Evolutionary conservation across 2,113 vertebrate genomes (phyloP).

Genomic region (Dendrocopos noguchii): DNA sequence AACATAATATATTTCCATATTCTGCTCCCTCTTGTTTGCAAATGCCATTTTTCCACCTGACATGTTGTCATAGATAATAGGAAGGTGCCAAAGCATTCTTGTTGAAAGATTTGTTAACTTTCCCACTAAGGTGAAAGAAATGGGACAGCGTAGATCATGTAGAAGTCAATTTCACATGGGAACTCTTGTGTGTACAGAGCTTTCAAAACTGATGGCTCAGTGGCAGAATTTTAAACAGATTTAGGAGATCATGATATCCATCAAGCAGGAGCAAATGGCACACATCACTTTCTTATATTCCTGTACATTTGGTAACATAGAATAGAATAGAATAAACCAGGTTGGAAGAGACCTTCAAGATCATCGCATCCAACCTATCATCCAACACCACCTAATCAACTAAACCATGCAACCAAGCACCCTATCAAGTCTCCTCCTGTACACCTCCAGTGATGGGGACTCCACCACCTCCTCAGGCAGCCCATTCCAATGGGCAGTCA

Average conservation of each 20-base stretch:
- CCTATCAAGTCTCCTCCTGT: too few species aligned
- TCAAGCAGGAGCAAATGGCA: background rate
- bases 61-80: conserved; percentile 5
- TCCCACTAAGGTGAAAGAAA: background rate
- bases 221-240: background rate
- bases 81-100: conserved; percentile 17
- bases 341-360: too few species aligned
- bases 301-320: background rate
- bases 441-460: too few species aligned
- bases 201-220: background rate
- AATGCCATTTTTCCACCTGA: background rate
- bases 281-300: background rate
- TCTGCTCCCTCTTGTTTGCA: conserved; percentile 33
- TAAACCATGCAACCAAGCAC: too few species aligned
- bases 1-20: background rate
- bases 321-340: too few species aligned
- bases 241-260: background rate
- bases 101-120: conserved; percentile 16
- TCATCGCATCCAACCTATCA: too few species aligned
- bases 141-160: background rate
- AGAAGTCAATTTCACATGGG: background rate
- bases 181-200: background rate
- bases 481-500: too few species aligned
- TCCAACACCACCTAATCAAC: too few species aligned
- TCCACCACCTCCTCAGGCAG: too few species aligned